Evolutionary conservation across 2,113 vertebrate species (phyloP), one percentile per base, ranked within the genome.

Genomic region (Lycocorax pyrrhopterus): DNA sequence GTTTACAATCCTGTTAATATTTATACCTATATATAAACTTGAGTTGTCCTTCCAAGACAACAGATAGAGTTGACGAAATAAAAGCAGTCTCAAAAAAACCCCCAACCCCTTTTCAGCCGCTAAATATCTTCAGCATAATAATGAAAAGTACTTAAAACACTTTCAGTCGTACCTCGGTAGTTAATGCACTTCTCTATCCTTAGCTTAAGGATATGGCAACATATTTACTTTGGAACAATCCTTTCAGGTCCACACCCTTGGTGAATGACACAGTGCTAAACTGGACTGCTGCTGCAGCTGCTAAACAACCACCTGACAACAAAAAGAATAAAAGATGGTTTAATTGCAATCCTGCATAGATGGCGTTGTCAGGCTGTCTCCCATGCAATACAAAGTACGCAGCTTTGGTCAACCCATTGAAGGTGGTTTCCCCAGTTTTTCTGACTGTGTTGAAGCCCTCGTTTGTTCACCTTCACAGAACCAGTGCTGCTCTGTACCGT

Each of bases 381-480:
- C 32, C 14, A 32, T 25, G 21, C n/a, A 79, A 75, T 19, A 60
- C 13, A n/a, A 72, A 93, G 75, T 25, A 84, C 56, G 30, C 51
- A 81, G 26, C 68, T 87, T 95, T 87, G 76, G 58, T 85, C 84
- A 94, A 7, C 12, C 56, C 33, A 15, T 37, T 66, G 66, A 71
- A 90, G 58, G 39, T 87, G 72, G 60, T 91, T 96, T 96, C 22
- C 56, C 26, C 29, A 51, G 43, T 79, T 92, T 93, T 44, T 94
- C 58, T 82, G 85, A 63, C 62, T 37, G 3, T 71, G 17, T 60
- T 88, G 86, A 93, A 96, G 59, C n/a, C 46, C 46, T 72, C 4
- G 1, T 56, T 93, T 87, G 62, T 27, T 78, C 90, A 91, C 32
- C 39, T 77, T 74, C 22, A 13, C 80, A 95, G 84, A 95, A 69